Evolutionary conservation across 2,113 vertebrate species (phyloP).

Genomic region (Anolis sagrei): DNA sequence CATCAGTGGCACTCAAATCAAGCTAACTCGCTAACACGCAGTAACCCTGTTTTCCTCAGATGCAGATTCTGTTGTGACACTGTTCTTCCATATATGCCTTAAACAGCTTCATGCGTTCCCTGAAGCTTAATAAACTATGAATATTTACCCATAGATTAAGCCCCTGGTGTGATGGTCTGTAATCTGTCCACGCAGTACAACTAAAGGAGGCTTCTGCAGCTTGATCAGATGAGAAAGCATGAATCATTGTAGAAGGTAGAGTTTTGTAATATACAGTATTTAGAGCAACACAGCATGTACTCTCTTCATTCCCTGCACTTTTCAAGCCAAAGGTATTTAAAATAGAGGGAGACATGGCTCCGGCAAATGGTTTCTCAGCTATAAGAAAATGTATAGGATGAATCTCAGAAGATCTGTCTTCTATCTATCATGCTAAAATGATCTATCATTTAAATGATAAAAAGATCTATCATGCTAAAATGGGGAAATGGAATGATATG

Average conservation of each 20-base stretch:
- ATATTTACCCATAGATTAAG: constrained; percentile 34
- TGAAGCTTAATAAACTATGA: constrained; percentile 54
- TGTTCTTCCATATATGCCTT: constrained; percentile 78
- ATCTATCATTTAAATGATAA: too few species aligned
- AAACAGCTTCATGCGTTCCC: constrained; percentile 68
- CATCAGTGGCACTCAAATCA: constrained; percentile 10
- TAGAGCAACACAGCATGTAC: constrained; percentile 43
- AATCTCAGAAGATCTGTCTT: constrained; percentile 34
- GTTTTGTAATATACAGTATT: neutral
- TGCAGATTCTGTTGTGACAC: constrained; percentile 42
- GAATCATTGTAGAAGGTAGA: constrained; percentile 47
- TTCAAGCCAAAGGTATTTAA: constrained; percentile 79
- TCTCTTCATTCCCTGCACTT: constrained; percentile 68
- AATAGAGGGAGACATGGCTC: constrained; percentile 32
- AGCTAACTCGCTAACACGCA: constrained; percentile 13
- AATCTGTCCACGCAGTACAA: constrained; percentile 33
- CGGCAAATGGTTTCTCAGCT: constrained; percentile 8
- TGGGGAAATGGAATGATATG: constrained; percentile 11
- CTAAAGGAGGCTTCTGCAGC: constrained; percentile 38
- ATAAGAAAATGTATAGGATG: neutral
- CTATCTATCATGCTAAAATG: constrained; percentile 15
- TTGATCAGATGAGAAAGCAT: constrained; percentile 49
- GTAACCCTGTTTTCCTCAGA: constrained; percentile 21
- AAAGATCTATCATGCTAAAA: constrained; percentile 15
- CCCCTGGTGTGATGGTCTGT: constrained; percentile 52